A percentile compares a stretch with the other conserved stretches of the same genome.
Evolutionary conservation across 2,797 vertebrate species (phyloP).

Genomic region (Sebastes trivittatus): DNA sequence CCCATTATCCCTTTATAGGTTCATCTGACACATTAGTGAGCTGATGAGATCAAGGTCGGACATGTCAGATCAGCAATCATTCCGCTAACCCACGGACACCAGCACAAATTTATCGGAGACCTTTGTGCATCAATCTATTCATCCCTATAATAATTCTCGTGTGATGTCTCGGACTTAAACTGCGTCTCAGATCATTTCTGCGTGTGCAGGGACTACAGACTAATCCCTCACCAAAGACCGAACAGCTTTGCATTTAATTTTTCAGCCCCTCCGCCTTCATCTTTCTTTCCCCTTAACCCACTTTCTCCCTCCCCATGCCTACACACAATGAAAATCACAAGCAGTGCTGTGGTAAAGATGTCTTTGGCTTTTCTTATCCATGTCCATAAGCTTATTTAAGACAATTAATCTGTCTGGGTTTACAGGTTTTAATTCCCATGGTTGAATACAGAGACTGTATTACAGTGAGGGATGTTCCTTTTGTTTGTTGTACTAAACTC

Average conservation of each 20-base stretch:
- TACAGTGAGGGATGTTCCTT: conserved; percentile 19
- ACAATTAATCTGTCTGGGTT: conserved; percentile 61
- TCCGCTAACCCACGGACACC: neutral
- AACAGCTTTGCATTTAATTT: conserved; percentile 71
- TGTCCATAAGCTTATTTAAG: conserved; percentile 61
- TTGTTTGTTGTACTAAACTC: conserved; percentile 14
- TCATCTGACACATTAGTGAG: neutral
- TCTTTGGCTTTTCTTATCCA: conserved; percentile 44
- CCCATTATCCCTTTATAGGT: neutral
- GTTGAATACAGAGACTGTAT: conserved; percentile 6
- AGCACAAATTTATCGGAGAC: neutral
- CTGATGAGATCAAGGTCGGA: conserved; percentile 6
- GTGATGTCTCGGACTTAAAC: conserved; percentile 33
- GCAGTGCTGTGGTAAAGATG: conserved; percentile 15
- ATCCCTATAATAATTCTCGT: conserved; percentile 30
- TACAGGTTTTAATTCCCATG: conserved; percentile 41
- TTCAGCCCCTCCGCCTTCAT: conserved; percentile 53
- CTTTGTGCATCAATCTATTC: conserved; percentile 16
- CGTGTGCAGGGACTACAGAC: conserved; percentile 29
- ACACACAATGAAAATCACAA: conserved; percentile 46
- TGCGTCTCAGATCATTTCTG: conserved; percentile 36
- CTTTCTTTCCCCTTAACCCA: conserved; percentile 40
- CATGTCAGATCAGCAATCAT: neutral
- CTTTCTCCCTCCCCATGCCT: conserved; percentile 30
- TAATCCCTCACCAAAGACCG: conserved; percentile 67